Evolutionary conservation across 2,797 vertebrate species (phyloP).

Genomic region (Helostoma temminkii): DNA sequence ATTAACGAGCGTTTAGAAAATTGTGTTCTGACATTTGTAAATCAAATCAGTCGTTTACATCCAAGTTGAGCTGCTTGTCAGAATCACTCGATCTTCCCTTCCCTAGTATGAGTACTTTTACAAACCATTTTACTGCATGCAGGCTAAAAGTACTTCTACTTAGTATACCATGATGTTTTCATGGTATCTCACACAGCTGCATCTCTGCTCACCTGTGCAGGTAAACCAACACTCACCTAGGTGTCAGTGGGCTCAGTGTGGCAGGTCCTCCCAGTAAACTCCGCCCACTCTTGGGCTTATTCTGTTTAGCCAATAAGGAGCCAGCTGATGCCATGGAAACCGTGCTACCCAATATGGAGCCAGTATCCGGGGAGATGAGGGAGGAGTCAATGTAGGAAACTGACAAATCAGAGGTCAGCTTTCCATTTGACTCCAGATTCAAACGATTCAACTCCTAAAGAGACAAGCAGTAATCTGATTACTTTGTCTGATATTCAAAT

Average conservation of each 20-base stretch:
- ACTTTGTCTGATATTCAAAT: background rate
- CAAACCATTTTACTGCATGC: no score
- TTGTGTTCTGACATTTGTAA: no score
- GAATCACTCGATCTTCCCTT: no score
- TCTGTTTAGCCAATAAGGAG: conserved; percentile 94
- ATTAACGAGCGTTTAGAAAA: no score
- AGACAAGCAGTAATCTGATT: conserved; percentile 7
- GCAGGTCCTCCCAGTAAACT: conserved; percentile 94
- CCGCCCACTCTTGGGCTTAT: conserved; percentile 96
- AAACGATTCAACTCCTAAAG: conserved; percentile 94
- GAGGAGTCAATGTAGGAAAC: conserved; percentile 97
- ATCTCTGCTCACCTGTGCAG: background rate
- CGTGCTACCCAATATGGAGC: conserved; percentile 81
- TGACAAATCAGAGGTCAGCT: conserved; percentile 93
- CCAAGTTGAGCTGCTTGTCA: no score
- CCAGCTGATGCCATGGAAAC: conserved; percentile 88
- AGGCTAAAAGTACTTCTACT: no score
- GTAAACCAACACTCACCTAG: conserved; percentile 83
- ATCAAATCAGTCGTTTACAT: no score
- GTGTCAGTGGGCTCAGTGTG: conserved; percentile 94
- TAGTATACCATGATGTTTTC: no score
- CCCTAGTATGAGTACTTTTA: no score
- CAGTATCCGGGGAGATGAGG: conserved; percentile 93
- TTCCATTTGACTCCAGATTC: conserved; percentile 97
- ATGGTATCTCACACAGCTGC: no score